Conservation (phyloP, 2,113 vertebrate genomes). For the Pachypanchax playfairii region DNA sequence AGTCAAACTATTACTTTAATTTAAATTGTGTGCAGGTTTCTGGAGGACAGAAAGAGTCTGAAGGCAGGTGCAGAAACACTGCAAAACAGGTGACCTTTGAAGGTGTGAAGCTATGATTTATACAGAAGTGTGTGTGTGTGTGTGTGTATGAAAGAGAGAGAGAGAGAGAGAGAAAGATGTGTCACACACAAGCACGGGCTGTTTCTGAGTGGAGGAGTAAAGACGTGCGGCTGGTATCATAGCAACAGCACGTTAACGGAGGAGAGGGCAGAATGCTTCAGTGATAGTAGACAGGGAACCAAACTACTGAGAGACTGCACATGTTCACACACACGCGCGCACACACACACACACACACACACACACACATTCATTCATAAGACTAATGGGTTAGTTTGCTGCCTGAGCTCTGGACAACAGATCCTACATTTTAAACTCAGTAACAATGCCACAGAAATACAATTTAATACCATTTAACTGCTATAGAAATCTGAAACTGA, state of each 20-base stretch:
- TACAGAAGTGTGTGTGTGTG: constrained; percentile 12
- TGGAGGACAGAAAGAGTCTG: constrained; percentile 11
- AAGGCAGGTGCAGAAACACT: constrained; percentile 8
- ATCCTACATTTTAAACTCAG: not conserved
- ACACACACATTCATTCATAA: not conserved
- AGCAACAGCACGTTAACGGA: constrained; percentile 71
- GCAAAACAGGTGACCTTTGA: constrained; percentile 48
- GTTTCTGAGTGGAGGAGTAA: constrained; percentile 55
- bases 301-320: constrained; percentile 36
- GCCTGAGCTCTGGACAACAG: not conserved
- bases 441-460: no score
- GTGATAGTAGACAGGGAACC: constrained; percentile 48
- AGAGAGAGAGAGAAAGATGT: constrained; percentile 21
- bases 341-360: constrained; percentile 21
- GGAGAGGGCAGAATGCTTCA: constrained; percentile 50
- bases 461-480: no score
- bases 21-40: constrained; percentile 29
- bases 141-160: constrained; percentile 5
- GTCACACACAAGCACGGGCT: constrained; percentile 9
- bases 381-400: constrained; percentile 32
- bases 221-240: constrained; percentile 67
- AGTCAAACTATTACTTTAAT: constrained; percentile 1
- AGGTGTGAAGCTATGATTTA: constrained; percentile 37
- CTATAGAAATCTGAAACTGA: no score
- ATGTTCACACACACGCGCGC: constrained; percentile 9